phyloP scores from a whole-genome alignment of 2,113 vertebrate species.

The Chloropsis cyanopogon region DNA sequence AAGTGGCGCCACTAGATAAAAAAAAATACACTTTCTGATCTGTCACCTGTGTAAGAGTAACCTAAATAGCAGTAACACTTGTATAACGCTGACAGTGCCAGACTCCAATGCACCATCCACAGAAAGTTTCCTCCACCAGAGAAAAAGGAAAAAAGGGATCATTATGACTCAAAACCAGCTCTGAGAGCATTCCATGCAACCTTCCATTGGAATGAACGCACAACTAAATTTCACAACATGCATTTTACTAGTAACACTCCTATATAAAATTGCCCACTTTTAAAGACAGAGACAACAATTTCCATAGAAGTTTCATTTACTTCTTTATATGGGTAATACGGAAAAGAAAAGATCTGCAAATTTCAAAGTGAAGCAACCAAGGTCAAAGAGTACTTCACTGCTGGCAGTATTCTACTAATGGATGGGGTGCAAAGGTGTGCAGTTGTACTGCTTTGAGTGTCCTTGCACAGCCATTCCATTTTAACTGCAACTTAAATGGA shows the following conservation, averaged over 20 bases:
- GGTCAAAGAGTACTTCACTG: neutral
- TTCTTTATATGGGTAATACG: neutral
- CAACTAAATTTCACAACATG: neutral
- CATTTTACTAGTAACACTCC: neutral
- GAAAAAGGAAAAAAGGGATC: neutral
- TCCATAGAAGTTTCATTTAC: neutral
- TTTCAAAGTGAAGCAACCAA: neutral
- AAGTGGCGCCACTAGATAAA: neutral
- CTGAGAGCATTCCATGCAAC: neutral
- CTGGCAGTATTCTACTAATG: neutral
- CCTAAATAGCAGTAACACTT: neutral
- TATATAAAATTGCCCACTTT: neutral
- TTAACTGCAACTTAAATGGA: neutral
- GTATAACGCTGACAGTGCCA: neutral
- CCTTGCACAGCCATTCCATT: neutral
- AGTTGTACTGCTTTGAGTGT: neutral
- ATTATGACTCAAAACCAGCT: neutral
- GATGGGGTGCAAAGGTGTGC: neutral
- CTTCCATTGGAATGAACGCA: neutral
- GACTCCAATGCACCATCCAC: neutral
- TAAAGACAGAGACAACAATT: neutral
- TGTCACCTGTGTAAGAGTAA: neutral
- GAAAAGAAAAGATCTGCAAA: neutral
- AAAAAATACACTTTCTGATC: neutral
- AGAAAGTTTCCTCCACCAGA: neutral